Percentiles rank a stretch among this genome's conserved stretches.
Evolutionary conservation across 2,888 invertebrate genomes (phyloP).

Genomic region (Malthinus seriepunctatus): DNA sequence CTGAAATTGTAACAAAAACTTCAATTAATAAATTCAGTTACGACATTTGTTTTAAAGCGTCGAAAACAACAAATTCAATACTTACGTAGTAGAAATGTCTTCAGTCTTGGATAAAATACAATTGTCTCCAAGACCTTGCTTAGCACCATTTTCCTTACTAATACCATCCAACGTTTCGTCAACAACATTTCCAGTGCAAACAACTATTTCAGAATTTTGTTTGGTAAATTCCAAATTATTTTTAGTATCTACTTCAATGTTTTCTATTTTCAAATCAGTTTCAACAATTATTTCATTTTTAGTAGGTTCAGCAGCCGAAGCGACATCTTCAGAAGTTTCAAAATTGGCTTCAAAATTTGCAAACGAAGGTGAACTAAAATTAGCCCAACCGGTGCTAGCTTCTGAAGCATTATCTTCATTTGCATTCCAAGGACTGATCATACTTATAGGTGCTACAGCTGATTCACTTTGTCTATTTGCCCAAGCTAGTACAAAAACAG

Average conservation of each 20-base stretch:
- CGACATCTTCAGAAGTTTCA: conserved; percentile 16
- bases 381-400: conserved; percentile 51
- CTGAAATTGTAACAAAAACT: background rate
- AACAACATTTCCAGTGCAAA: background rate
- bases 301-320: background rate
- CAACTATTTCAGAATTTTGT: background rate
- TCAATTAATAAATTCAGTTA: too few species aligned
- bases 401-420: conserved; percentile 30
- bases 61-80: background rate
- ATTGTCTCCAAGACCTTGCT: background rate
- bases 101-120: background rate
- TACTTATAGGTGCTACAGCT: conserved; percentile 29
- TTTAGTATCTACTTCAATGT: conserved; percentile 34
- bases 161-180: background rate
- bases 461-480: conserved; percentile 38
- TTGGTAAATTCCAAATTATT: conserved; percentile 5
- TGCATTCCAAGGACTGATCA: conserved; percentile 44
- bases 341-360: conserved; percentile 44
- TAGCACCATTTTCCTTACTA: background rate
- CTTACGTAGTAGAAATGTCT: background rate
- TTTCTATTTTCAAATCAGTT: conserved; percentile 40
- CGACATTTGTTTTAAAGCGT: too few species aligned
- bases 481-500: conserved; percentile 45
- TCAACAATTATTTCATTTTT: conserved; percentile 28
- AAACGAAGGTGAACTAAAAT: conserved; percentile 50